Evolutionary conservation across 2,888 invertebrate genomes (phyloP).

Genomic region (Chouioia cunea): DNA sequence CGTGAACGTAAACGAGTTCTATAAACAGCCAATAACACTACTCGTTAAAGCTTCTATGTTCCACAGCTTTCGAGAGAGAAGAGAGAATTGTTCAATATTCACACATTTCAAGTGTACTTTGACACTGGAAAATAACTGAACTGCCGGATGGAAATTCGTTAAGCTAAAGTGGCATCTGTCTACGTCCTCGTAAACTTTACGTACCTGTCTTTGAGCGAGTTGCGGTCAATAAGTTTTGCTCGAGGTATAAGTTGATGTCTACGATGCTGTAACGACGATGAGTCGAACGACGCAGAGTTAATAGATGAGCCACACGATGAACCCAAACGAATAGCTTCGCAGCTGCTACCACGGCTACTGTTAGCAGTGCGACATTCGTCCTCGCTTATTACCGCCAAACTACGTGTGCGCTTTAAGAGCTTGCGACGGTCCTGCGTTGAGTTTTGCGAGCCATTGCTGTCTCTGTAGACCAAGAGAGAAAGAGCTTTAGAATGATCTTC

Average conservation of each 20-base stretch:
- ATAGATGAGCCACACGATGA: constrained; percentile 32
- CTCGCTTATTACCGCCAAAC: constrained; percentile 83
- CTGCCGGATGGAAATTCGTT: neutral
- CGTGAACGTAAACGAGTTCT: too few relatives aligned
- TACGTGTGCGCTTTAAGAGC: constrained; percentile 76
- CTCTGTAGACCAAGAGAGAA: constrained; percentile 49
- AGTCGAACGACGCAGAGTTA: constrained; percentile 9
- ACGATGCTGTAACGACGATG: constrained; percentile 51
- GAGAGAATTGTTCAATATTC: too few relatives aligned
- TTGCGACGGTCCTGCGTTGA: constrained; percentile 62
- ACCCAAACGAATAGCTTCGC: constrained; percentile 5
- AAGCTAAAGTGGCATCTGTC: too few relatives aligned
- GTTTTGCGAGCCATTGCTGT: constrained; percentile 53
- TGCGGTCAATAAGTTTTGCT: constrained; percentile 82
- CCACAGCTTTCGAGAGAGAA: too few relatives aligned
- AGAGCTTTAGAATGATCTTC: too few relatives aligned
- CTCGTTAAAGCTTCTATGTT: too few relatives aligned
- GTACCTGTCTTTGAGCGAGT: constrained; percentile 81
- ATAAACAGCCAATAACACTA: too few relatives aligned
- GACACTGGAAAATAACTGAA: neutral
- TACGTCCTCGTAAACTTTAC: constrained; percentile 18
- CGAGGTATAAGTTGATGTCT: constrained; percentile 85
- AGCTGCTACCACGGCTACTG: constrained; percentile 7
- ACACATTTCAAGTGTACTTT: too few relatives aligned
- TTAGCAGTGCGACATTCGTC: constrained; percentile 73